phyloP scores from a whole-genome alignment of 1,140 invertebrate genomes.

The Microplitis mediator region DNA sequence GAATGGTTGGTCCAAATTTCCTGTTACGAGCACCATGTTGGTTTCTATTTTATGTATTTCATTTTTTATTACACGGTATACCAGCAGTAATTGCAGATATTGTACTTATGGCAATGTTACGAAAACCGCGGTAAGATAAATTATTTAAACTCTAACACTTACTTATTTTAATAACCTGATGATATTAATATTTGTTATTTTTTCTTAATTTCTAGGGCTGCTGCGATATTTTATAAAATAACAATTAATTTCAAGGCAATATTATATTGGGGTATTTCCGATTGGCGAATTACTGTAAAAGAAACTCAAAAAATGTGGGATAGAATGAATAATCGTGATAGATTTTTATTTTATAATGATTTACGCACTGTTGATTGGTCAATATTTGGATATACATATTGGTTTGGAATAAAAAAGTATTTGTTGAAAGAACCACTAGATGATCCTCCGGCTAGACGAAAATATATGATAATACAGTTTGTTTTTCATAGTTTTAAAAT shows the following conservation, averaged over 20 bases:
- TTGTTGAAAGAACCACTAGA: constrained; percentile 68
- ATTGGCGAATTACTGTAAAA: constrained; percentile 63
- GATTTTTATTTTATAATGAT: constrained; percentile 67
- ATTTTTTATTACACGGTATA: constrained; percentile 64
- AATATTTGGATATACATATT: constrained; percentile 65
- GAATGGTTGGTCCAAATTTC: constrained; percentile 24
- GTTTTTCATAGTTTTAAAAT: background rate
- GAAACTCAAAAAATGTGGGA: constrained; percentile 61
- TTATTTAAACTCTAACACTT: constrained; percentile 19
- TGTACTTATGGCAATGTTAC: constrained; percentile 61
- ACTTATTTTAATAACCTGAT: too few species aligned
- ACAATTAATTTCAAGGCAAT: constrained; percentile 33
- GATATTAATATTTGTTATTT: background rate
- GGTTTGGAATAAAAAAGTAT: constrained; percentile 65
- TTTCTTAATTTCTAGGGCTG: background rate
- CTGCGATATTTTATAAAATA: background rate
- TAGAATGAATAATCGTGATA: constrained; percentile 64
- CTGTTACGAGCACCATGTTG: constrained; percentile 40
- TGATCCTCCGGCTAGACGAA: constrained; percentile 39
- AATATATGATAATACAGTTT: background rate
- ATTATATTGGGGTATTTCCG: constrained; percentile 61
- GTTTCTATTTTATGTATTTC: constrained; percentile 35
- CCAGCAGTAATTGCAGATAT: constrained; percentile 68
- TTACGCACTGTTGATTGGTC: constrained; percentile 66
- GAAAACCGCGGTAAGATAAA: constrained; percentile 65